Evolutionary conservation across 2,797 vertebrate genomes (phyloP).

Genomic region (Lepus oiostolus): DNA sequence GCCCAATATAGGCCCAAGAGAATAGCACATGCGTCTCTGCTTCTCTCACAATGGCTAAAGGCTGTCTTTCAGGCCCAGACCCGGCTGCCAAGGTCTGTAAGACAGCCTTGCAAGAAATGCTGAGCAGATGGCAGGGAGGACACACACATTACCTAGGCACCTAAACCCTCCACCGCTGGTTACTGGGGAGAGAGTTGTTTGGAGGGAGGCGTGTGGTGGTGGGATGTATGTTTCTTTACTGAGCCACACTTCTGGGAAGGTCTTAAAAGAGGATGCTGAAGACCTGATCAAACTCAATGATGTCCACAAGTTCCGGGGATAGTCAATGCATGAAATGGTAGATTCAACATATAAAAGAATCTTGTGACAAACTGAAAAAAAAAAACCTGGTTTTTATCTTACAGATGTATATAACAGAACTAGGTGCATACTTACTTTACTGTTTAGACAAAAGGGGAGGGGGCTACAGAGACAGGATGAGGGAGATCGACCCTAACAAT

Average conservation of each 20-base stretch:
- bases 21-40: neutral
- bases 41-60: neutral
- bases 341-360: slow-evolving; percentile 21
- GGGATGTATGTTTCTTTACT: neutral
- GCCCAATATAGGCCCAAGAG: neutral
- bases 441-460: neutral
- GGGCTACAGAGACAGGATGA: neutral
- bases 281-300: slow-evolving; percentile 50
- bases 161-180: neutral
- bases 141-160: neutral
- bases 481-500: neutral
- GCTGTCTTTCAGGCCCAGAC: slow-evolving; percentile 34
- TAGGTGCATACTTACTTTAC: neutral
- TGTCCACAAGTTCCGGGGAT: slow-evolving; percentile 1
- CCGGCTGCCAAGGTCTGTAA: slow-evolving; percentile 40
- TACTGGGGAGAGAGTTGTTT: neutral
- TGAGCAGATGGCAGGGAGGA: neutral
- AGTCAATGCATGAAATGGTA: neutral
- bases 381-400: neutral
- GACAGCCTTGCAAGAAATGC: neutral
- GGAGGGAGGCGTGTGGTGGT: slow-evolving; percentile 2
- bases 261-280: slow-evolving; percentile 21
- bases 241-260: slow-evolving; percentile 29
- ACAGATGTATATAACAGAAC: neutral
- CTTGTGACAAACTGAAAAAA: neutral